A percentile compares a stretch with the other conserved stretches of the same genome.
These are phyloP conservation scores for Zaprionus lineosus DNA, from an alignment of 2,888 invertebrate species.

Conservation along the genomic window DNA sequence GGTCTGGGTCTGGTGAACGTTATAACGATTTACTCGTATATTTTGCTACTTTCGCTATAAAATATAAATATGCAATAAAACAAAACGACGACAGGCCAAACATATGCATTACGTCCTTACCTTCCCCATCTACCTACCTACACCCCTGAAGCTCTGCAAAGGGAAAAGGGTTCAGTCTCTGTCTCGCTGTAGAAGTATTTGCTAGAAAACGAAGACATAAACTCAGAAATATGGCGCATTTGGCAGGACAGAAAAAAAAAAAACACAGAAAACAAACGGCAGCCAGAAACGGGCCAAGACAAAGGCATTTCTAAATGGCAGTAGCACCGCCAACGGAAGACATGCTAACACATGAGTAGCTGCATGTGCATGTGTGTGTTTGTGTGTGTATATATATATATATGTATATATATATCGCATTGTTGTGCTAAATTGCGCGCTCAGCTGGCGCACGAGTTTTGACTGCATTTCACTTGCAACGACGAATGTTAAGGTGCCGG, in stretches of 20 bases:
- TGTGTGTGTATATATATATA: too few species aligned
- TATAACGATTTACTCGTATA: conserved; percentile 76
- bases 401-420: conserved; percentile 76
- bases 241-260: conserved; percentile 54
- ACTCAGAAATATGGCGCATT: conserved; percentile 76
- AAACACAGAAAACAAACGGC: conserved; percentile 42
- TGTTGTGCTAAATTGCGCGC: conserved; percentile 78
- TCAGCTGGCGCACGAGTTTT: conserved; percentile 78
- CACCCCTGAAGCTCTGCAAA: neutral
- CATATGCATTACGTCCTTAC: conserved; percentile 66
- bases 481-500: neutral
- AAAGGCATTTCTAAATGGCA: conserved; percentile 73
- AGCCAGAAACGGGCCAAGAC: conserved; percentile 55
- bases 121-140: neutral
- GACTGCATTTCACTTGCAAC: conserved; percentile 76
- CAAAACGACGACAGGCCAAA: conserved; percentile 76
- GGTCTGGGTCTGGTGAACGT: conserved; percentile 25
- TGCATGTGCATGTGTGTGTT: too few species aligned
- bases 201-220: conserved; percentile 78
- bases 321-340: conserved; percentile 51
- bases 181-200: conserved; percentile 56
- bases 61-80: conserved; percentile 80
- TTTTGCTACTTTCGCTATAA: conserved; percentile 78
- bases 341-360: conserved; percentile 47
- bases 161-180: neutral